Evolutionary conservation across 2,113 vertebrate species (phyloP), one percentile per base, ranked within the genome.

Genomic region (Sinocyclocheilus rhinocerous): DNA sequence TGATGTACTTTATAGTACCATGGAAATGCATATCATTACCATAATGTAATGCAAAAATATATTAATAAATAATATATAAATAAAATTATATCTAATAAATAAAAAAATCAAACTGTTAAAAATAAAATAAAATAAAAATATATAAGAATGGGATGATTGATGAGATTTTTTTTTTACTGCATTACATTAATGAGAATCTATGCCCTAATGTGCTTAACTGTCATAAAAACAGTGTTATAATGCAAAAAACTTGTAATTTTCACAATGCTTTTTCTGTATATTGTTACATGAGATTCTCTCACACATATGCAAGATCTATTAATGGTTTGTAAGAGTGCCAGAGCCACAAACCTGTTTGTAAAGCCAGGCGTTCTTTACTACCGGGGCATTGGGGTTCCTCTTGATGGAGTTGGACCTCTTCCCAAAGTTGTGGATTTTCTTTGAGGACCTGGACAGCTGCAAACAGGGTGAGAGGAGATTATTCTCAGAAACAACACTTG

Each of bases 351-450:
- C 98, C 97, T 99, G 98, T 90, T 99, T 99, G 92, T 99, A 99
- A 90, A 99, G 96, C 98, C 98, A 99, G 90, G 95, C 97, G 76
- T 96, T 96, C 88, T 96, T 97, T 55, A 97, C 93, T 45, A 99
- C 96, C 0, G 97, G 97, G 22, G 98, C 98, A 76, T 96, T 96
- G 9, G 97, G 96, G 88, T 99, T 99, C 87, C 98, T 96, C 92
- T 97, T 97, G 90, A 99, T 99, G 76, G 98, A 99, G 92, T 99
- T 99, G 6, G 98, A 99, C 81, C 98, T 95, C 92, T 99, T 99
- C 15, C 98, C 98, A 86, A 99, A 99, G 92, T 99, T 99, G 89
- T 99, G 98, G 89, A 99, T 90, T 92, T 99, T 99, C 92, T 98
- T 98, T 55, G 97, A 97, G 77, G 97, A 92, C 83, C 98, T 95